Evolutionary conservation across 2,113 vertebrate species (phyloP).

Genomic region (Hippocampus barbouri): DNA sequence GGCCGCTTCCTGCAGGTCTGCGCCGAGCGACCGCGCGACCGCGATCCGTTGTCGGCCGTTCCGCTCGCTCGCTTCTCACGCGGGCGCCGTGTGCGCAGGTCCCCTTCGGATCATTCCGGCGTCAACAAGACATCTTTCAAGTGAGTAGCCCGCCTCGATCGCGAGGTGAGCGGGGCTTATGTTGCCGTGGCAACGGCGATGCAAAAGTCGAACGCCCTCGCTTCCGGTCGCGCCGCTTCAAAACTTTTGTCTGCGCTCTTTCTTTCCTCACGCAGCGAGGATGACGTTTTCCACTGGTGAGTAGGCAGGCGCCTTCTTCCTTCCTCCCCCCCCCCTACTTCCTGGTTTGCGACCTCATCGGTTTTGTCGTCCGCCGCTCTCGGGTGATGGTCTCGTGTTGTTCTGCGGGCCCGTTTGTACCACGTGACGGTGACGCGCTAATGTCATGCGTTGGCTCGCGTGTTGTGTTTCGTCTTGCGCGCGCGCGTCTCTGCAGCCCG

Average conservation of each 20-base stretch:
- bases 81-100: conserved; percentile 55
- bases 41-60: no score
- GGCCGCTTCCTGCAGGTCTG: conserved; percentile 62
- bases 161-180: neutral
- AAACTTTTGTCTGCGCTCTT: neutral
- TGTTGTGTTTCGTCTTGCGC: neutral
- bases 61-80: neutral
- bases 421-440: neutral
- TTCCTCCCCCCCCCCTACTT: neutral
- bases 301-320: conserved; percentile 11
- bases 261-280: conserved; percentile 39
- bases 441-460: neutral
- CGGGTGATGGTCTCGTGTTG: neutral
- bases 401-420: neutral
- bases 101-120: conserved; percentile 46
- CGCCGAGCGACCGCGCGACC: no score
- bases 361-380: neutral
- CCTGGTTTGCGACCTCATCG: neutral
- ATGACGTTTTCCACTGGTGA: conserved; percentile 37
- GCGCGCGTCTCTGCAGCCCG: conserved; percentile 69
- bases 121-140: conserved; percentile 77
- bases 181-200: neutral
- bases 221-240: neutral
- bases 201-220: no score
- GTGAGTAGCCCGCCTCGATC: conserved; percentile 67